phyloP scores from a whole-genome alignment of 2,113 vertebrate genomes.

The Picathartes gymnocephalus region DNA sequence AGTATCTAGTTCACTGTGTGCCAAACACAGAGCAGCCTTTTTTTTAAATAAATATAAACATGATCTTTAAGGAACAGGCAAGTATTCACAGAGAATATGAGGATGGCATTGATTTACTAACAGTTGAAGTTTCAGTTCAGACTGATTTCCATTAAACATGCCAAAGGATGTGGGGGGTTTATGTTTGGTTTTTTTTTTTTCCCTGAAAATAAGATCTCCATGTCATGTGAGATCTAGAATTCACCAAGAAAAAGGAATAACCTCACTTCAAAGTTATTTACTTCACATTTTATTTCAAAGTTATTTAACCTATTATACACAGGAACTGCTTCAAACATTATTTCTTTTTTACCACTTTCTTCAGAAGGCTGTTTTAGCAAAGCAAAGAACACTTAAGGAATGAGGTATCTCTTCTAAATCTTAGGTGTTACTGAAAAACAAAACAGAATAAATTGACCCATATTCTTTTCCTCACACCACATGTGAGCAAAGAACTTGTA shows the following conservation, averaged over 20 bases:
- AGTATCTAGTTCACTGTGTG: background rate
- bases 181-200: background rate
- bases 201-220: conserved; percentile 14
- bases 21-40: background rate
- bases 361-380: background rate
- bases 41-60: background rate
- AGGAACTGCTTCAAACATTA: background rate
- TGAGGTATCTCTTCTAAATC: background rate
- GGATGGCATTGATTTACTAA: conserved; percentile 60
- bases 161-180: background rate
- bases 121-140: conserved; percentile 43
- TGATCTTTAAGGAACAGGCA: background rate
- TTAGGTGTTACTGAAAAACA: background rate
- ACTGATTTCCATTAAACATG: conserved; percentile 46
- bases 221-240: conserved; percentile 4
- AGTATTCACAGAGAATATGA: background rate
- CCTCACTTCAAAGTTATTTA: background rate
- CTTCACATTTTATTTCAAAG: conserved; percentile 23
- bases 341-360: conserved; percentile 9
- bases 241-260: conserved; percentile 33
- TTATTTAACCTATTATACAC: background rate
- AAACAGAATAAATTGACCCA: background rate
- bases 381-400: background rate
- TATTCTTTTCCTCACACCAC: background rate
- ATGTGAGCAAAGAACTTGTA: background rate